These are phyloP conservation scores for Ichneumoninae sp. DNA, from an alignment of 2,888 invertebrate genomes.

Conservation along the genomic window DNA sequence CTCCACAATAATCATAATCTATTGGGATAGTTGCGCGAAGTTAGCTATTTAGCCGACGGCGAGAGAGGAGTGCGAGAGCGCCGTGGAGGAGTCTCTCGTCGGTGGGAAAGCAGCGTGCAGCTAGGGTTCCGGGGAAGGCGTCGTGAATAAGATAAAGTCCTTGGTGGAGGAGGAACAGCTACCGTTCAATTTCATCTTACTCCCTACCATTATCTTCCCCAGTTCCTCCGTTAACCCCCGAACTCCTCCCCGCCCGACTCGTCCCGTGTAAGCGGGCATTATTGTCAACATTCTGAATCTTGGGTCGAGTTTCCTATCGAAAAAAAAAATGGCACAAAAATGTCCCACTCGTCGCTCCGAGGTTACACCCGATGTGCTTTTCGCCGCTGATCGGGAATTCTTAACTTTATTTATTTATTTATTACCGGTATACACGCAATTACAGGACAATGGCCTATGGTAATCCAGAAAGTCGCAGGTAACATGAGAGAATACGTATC, in stretches of 20 bases:
- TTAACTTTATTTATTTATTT: no score
- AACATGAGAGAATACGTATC: no score
- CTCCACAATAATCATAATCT: constrained; percentile 84
- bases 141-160: constrained; percentile 80
- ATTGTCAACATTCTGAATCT: neutral
- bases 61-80: constrained; percentile 67
- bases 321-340: no score
- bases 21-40: constrained; percentile 84
- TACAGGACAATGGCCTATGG: no score
- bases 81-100: constrained; percentile 72
- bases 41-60: constrained; percentile 84
- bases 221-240: constrained; percentile 1
- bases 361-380: no score
- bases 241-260: neutral
- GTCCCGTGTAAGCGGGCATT: neutral
- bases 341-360: no score
- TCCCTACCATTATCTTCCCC: constrained; percentile 28
- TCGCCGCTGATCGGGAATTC: no score
- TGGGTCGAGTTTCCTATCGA: neutral
- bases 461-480: no score
- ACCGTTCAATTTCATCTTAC: constrained; percentile 42
- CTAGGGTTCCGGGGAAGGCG: constrained; percentile 51
- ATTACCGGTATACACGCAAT: no score
- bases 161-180: constrained; percentile 69
- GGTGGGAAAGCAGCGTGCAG: constrained; percentile 48